Evolutionary conservation across 2,113 vertebrate species (phyloP).

Genomic region (Nestor notabilis): DNA sequence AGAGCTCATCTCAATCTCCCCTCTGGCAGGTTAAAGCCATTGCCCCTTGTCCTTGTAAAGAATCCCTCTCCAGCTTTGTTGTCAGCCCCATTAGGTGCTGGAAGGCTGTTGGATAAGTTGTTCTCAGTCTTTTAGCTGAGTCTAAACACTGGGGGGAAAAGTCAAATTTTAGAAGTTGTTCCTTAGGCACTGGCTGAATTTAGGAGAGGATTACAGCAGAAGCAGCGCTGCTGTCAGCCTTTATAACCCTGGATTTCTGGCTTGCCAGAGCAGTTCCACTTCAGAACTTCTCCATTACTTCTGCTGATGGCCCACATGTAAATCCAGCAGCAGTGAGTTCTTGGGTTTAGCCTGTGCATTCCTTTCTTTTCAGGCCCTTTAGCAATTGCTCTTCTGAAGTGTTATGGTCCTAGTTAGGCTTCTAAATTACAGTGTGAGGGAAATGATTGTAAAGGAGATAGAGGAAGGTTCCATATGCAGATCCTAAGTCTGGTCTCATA

Average conservation of each 20-base stretch:
- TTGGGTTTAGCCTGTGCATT: not conserved
- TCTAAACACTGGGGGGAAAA: not conserved
- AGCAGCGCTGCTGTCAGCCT: not conserved
- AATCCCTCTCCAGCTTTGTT: not conserved
- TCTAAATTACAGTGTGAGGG: not conserved
- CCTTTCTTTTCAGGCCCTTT: not conserved
- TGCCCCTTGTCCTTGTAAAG: not conserved
- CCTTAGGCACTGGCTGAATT: fast-evolving
- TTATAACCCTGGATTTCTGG: not conserved
- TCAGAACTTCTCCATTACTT: not conserved
- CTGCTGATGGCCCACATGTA: not conserved
- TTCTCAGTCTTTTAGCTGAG: not conserved
- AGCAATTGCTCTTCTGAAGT: not conserved
- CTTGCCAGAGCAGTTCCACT: not conserved
- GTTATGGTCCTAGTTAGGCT: not conserved
- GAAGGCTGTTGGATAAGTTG: not conserved
- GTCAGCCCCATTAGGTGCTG: not conserved
- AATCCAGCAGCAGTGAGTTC: not conserved
- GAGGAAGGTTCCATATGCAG: not conserved
- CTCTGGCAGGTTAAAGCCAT: not conserved
- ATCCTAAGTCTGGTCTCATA: not conserved
- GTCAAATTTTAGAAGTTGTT: not conserved
- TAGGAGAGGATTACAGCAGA: not conserved
- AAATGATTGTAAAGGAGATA: not conserved
- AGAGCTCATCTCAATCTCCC: not conserved